Evolutionary conservation across 2,797 vertebrate species (phyloP), one percentile per base, ranked within the genome.

Genomic region (Mareca strepera): DNA sequence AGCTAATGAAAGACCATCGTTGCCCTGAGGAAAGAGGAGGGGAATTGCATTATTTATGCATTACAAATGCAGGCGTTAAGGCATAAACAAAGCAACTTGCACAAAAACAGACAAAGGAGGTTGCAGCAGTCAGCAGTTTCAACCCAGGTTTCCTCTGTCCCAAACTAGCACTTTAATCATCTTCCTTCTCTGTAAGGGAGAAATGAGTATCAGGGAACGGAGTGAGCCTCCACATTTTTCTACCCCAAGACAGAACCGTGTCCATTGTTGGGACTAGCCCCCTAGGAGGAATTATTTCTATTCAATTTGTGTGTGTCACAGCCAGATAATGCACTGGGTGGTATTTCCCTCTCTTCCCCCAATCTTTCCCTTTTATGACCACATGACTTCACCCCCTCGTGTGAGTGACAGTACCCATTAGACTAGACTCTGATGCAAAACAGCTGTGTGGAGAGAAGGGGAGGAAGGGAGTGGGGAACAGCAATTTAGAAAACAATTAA

Each of bases 401-500:
- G 97, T 97, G 98, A 98, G 97, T 97, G 97, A 97, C 97, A 96
- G 97, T 97, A 95, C 97, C 96, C 97, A 97, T 94, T 97, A 98
- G 97, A 95, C 95, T 84, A 95, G 93, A 69, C 88, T 72, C 81
- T 98, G 97, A 98, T 97, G 96, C 96, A 97, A 98, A 98, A 92
- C 98, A 98, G 96, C 97, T 98, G 98, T 96, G 90, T 72, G 88
- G 77, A 82, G 82, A 90, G 93, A 92, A 96, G 95, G 84, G 91
- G 94, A 95, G 95, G 96, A 92, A 94, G 90, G 92, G 94, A 96
- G 82, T 96, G 79, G 94, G 95, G 97, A 97, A 97, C 92, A 97
- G 97, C 97, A 98, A 98, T 98, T 98, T 98, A 97, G 97, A 97
- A 98, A 98, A 98, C 98, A 98, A 97, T 97, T 93, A 98, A 97